A percentile compares a stretch with the other conserved stretches of the same genome.
Conservation (phyloP, 2,113 vertebrate species). For the Cebus imitator region DNA sequence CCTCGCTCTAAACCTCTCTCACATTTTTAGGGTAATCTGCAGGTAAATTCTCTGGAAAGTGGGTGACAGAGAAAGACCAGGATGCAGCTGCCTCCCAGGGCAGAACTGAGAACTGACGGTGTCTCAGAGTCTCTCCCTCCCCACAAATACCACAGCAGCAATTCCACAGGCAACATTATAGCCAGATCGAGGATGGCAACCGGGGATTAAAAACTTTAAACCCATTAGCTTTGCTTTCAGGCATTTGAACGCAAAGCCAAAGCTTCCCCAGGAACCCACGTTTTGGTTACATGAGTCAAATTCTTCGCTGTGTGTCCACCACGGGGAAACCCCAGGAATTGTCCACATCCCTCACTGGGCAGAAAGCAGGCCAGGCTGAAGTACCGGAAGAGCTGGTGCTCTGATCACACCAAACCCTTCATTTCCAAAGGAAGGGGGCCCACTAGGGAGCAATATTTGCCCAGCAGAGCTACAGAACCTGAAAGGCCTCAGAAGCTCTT, state of each 20-base stretch:
- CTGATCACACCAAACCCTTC: not conserved
- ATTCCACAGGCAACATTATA: not conserved
- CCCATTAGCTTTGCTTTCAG: slow-evolving; percentile 35
- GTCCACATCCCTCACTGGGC: not conserved
- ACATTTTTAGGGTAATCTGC: not conserved
- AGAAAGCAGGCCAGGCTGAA: not conserved
- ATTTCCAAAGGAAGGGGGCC: not conserved
- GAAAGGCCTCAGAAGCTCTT: not conserved
- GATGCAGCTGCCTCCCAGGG: not conserved
- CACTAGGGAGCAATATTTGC: not conserved
- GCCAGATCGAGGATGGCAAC: not conserved
- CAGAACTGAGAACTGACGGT: not conserved
- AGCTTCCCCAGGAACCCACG: not conserved
- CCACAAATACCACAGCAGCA: slow-evolving; percentile 32
- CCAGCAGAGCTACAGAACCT: not conserved
- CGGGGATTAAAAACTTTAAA: slow-evolving; percentile 46
- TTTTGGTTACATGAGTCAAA: slow-evolving; percentile 12
- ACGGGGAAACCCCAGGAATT: not conserved
- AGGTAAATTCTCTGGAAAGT: not conserved
- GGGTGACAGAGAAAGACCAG: not conserved
- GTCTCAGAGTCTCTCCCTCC: not conserved
- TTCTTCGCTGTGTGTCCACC: not conserved
- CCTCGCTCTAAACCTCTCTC: not conserved
- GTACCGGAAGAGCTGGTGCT: not conserved
- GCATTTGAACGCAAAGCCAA: slow-evolving; percentile 45